Base-by-base conservation (phyloP, 2,888 invertebrate genomes). In the Limnephilus rhombicus region DNA sequence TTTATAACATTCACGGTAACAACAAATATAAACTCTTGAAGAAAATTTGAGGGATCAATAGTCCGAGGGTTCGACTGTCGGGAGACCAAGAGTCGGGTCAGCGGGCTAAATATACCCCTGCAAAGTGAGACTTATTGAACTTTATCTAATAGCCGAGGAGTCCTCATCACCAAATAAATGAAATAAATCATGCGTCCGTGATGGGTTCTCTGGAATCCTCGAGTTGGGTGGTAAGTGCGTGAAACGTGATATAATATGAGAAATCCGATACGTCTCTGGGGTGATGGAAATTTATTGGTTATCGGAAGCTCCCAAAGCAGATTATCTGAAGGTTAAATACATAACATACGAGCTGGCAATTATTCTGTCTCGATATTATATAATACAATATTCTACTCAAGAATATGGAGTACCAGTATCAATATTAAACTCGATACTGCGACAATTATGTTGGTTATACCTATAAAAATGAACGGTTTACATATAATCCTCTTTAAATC, bases 211-310 rank as follows among this genome's bases (percentile, higher is more conserved):
- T 68, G 5, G 18, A 68, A 68, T 68, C 53, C 24, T 68, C 83
- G 24, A 83, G 34, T 34, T 31, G 83, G 83, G 37, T 82, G 34
- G 37, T 83, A 31, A 37, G 31, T 24, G 83, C 34, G 13, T 34
- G 83, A 18, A 83, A 83, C 15, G 4, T 37, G 83, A 83, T 83
- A 83, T 31, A 68, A 68, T 68, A 37, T 31, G 83, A 31, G 83
- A 15, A 18, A 83, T 34, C 31, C 34, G 83, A 83, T 83, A 83
- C 37, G 18, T 37, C 83, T 83, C 34, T 31, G 9, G 83, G 31
- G 83, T 31, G 34, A 24, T 83, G 15, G 34, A 83, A 83, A 83
- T 83, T 31, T 83, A 83, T 83, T 83, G 83, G 83, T 83, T 83
- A 83, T 83, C 24, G 18, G 34, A 83, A 83, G 83, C 83, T 83